A percentile compares a stretch with the other conserved stretches of the same genome.
Evolutionary conservation across 2,797 vertebrate species (phyloP).

Genomic region (Karalla daura): DNA sequence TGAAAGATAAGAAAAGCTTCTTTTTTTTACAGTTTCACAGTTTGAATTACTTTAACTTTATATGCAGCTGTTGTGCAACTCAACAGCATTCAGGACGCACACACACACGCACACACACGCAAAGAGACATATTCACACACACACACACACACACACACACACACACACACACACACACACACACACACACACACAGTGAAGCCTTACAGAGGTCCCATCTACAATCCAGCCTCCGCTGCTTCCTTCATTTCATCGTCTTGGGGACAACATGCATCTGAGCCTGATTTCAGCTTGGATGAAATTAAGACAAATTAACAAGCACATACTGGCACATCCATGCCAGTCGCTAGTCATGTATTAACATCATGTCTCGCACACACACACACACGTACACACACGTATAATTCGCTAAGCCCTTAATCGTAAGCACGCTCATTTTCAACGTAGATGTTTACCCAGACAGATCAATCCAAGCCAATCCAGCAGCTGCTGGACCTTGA

Average conservation of each 20-base stretch:
- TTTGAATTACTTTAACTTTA: too few relatives aligned
- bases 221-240: constrained; percentile 2
- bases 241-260: not conserved
- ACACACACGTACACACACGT: not conserved
- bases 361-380: not conserved
- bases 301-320: not conserved
- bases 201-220: not conserved
- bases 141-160: not conserved
- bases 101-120: not conserved
- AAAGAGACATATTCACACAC: not conserved
- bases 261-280: not conserved
- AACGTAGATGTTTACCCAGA: constrained; percentile 53
- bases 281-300: constrained; percentile 11
- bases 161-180: not conserved
- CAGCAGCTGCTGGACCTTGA: constrained; percentile 52
- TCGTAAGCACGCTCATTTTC: constrained; percentile 41
- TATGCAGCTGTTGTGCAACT: constrained; percentile 1
- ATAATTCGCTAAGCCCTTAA: constrained; percentile 38
- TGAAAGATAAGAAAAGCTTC: too few relatives aligned
- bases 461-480: constrained; percentile 57
- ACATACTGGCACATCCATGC: not conserved
- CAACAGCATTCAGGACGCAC: too few relatives aligned
- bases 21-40: too few relatives aligned
- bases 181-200: not conserved
- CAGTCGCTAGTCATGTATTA: not conserved